phyloP scores from a whole-genome alignment of 2,888 invertebrate species.

The Conops quadrifasciatus region DNA sequence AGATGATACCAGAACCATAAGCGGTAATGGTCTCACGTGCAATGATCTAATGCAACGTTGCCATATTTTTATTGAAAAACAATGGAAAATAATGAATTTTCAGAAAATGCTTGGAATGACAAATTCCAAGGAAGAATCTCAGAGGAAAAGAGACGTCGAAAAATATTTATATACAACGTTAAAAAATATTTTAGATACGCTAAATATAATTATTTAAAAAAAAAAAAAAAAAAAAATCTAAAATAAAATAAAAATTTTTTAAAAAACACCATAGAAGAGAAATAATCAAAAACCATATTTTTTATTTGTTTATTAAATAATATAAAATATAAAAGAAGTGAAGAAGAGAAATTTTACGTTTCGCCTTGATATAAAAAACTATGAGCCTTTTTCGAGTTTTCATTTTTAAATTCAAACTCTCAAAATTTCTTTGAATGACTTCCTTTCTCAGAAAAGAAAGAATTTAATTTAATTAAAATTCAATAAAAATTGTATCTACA shows the following conservation, averaged over 20 bases:
- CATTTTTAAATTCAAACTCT: no score
- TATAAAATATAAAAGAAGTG: no score
- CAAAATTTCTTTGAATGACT: no score
- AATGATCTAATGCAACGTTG: slow-evolving; percentile 6
- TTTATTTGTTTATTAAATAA: no score
- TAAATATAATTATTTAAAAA: neutral
- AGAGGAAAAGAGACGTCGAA: neutral
- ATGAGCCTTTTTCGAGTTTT: no score
- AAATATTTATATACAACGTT: neutral
- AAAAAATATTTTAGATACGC: neutral
- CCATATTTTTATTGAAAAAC: slow-evolving; percentile 13
- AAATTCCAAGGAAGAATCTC: neutral
- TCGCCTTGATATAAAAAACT: no score
- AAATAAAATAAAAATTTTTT: neutral
- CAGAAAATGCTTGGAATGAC: slow-evolving; percentile 4
- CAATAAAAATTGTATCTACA: no score
- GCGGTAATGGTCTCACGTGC: slow-evolving; percentile 4
- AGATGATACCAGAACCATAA: slow-evolving; percentile 6
- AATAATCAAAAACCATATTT: no score
- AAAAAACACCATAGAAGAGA: neutral
- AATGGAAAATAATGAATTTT: neutral
- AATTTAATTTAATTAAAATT: no score
- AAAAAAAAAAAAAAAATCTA: neutral
- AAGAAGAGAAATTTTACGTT: no score
- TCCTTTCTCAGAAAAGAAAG: no score